These are phyloP conservation scores for Zhengitettix transpicula DNA, from an alignment of 2,888 invertebrate genomes.

Conservation along the genomic window DNA sequence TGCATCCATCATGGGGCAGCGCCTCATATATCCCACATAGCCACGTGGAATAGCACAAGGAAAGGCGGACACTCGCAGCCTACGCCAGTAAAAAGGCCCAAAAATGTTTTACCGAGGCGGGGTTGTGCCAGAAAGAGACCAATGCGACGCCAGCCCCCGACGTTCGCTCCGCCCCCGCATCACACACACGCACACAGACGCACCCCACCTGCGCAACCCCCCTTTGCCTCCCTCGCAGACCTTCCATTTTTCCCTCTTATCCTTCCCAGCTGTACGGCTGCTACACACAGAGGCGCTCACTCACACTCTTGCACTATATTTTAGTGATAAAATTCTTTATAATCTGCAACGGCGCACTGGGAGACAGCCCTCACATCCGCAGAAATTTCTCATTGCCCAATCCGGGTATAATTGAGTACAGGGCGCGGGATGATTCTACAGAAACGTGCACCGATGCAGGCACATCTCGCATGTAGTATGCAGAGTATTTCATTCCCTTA, in stretches of 20 bases:
- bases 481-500: not conserved
- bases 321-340: not conserved
- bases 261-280: not conserved
- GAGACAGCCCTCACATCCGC: not conserved
- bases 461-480: not conserved
- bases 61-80: too few species aligned
- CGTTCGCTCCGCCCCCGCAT: not conserved
- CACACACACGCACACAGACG: not conserved
- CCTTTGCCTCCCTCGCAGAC: not conserved
- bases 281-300: not conserved
- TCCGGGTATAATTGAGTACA: not conserved
- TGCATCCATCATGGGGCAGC: not conserved
- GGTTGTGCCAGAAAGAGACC: not conserved
- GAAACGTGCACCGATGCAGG: not conserved
- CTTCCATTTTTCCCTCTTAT: not conserved
- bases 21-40: not conserved
- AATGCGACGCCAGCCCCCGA: not conserved
- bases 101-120: not conserved
- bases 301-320: not conserved
- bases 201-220: not conserved
- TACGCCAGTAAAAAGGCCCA: not conserved
- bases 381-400: not conserved
- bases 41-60: too few species aligned
- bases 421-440: not conserved
- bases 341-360: not conserved